These are phyloP conservation scores for Nephrotoma flavescens DNA, from an alignment of 2,888 invertebrate genomes.

Conservation along the genomic window DNA sequence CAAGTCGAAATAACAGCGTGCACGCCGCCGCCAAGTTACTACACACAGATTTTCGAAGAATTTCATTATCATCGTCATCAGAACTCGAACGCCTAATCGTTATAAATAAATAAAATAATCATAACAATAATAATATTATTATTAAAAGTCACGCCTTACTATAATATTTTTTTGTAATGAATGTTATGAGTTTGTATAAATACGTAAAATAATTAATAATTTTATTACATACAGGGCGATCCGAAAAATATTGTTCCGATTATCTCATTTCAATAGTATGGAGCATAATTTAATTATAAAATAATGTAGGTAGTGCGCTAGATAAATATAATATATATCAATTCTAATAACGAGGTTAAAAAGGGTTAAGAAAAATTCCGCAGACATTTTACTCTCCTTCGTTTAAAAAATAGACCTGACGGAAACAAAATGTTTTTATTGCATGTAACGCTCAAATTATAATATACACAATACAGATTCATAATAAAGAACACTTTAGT, in stretches of 20 bases:
- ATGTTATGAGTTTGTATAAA: neutral
- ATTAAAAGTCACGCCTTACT: neutral
- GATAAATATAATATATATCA: neutral
- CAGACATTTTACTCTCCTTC: neutral
- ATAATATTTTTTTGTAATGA: neutral
- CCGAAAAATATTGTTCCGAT: too few relatives aligned
- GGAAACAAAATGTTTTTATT: neutral
- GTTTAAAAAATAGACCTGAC: neutral
- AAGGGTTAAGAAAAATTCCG: neutral
- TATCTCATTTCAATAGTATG: too few relatives aligned
- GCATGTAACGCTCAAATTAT: neutral
- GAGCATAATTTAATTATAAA: neutral
- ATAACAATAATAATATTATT: neutral
- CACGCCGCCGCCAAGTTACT: neutral
- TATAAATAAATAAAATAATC: neutral
- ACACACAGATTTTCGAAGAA: neutral
- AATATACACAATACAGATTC: neutral
- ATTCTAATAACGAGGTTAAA: neutral
- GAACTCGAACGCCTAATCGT: neutral
- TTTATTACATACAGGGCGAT: neutral
- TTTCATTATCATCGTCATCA: neutral
- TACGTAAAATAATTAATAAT: neutral
- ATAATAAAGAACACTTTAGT: neutral
- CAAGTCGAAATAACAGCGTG: neutral
- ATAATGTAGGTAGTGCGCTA: neutral